Base-by-base conservation (phyloP, 1,140 invertebrate species). In the Gonioctena quinquepunctata region DNA sequence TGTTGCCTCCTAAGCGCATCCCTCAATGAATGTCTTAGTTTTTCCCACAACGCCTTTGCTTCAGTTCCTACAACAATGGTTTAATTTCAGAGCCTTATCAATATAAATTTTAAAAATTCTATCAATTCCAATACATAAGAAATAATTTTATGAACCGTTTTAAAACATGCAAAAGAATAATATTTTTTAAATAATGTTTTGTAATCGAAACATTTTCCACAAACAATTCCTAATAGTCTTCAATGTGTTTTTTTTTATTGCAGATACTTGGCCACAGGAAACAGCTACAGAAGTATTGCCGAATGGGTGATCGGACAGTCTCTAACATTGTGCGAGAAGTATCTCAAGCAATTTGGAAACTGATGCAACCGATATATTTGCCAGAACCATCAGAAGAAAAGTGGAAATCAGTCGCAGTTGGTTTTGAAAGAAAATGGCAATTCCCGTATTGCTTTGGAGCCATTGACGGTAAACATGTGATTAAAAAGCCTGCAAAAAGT, bases 401-500 rank as follows among this genome's bases (percentile, higher is more conserved):
- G 21, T 81, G 77, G 76, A 54, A 68, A 70, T 27, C 56, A 48
- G 77, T 79, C 48, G 65, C 74, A 54, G 50, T 68, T 18, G 72
- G 69, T 19, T 83, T 79, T 75, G 18, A 71, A 50, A 33, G 42
- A 42, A 65, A 68, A 66, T 83, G 77, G 76, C 66, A 80, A 67
- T 85, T 85, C 72, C 84, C 75, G 26, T 72, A 77, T 48, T 77
- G 75, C 77, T 23, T 84, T 61, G 82, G 82, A 8, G 78, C 79
- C 18, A 75, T 86, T n/a, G 84, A 86, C 73, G 83, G 82, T 5
- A 86, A 86, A 72, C 82, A 86, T 69, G 6, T 42, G 3, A 42
- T 42, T 86, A 76, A 81, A 68, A 75, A 72, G 16, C 80, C 83
- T 28, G n/a, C 22, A 8, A 81, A 78, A 23, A 77, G 73, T 65